Evolutionary conservation across 2,888 invertebrate species (phyloP).

Genomic region (Biston stratarius): DNA sequence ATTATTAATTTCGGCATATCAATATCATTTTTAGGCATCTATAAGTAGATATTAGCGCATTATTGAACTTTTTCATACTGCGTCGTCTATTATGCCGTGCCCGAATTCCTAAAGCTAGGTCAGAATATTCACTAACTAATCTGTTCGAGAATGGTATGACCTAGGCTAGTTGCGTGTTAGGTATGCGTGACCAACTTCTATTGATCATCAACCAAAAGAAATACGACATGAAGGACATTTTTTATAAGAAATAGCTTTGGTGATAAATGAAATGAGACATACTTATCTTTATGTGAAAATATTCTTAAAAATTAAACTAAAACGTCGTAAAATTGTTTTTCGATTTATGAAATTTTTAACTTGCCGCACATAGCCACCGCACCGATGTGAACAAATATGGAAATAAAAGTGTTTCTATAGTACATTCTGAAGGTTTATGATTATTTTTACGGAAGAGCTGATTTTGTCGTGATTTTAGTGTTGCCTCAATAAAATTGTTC

Average conservation of each 20-base stretch:
- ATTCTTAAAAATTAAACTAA: slow-evolving; percentile 11
- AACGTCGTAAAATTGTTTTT: background rate
- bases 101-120: slow-evolving; percentile 10
- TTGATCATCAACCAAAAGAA: slow-evolving; percentile 76
- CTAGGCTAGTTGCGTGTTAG: slow-evolving; percentile 47
- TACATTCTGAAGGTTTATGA: too few species aligned
- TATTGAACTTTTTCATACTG: too few species aligned
- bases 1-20: too few species aligned
- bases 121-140: slow-evolving; percentile 16
- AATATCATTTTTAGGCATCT: too few species aligned
- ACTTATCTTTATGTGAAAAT: slow-evolving; percentile 44
- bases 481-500: too few species aligned
- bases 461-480: too few species aligned
- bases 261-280: slow-evolving; percentile 39
- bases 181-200: slow-evolving; percentile 73
- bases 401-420: too few species aligned
- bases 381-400: too few species aligned
- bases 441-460: too few species aligned
- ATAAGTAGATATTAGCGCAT: too few species aligned
- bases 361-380: too few species aligned
- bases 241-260: slow-evolving; percentile 46
- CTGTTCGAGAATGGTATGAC: slow-evolving; percentile 27
- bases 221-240: slow-evolving; percentile 64
- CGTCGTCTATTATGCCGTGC: background rate
- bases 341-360: too few species aligned